Percentiles rank a stretch among this genome's conserved stretches.
Conservation (phyloP, 2,113 vertebrate genomes). For the Paraplagusia blochii region DNA sequence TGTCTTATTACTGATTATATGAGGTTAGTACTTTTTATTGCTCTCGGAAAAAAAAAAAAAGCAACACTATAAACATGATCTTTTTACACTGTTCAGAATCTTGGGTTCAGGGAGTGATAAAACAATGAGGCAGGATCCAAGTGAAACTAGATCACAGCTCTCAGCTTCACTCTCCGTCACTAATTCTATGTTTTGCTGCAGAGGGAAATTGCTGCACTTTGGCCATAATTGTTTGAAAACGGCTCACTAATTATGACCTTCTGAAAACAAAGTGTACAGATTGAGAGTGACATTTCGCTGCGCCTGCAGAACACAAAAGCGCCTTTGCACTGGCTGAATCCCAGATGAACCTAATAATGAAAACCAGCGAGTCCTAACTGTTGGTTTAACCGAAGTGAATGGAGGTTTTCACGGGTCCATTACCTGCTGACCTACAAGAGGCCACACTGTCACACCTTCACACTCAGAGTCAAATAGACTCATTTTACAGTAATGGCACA, state of each 20-base stretch:
- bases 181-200: conserved; percentile 64
- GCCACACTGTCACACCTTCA: conserved; percentile 5
- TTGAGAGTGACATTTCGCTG: conserved; percentile 63
- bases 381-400: conserved; percentile 22
- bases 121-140: too few relatives aligned
- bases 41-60: too few relatives aligned
- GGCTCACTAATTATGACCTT: conserved; percentile 70
- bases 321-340: conserved; percentile 46
- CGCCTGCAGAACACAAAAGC: conserved; percentile 58
- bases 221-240: conserved; percentile 68
- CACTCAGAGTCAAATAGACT: neutral
- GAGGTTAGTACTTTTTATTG: too few relatives aligned
- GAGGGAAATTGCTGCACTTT: conserved; percentile 63
- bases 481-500: too few relatives aligned
- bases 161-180: conserved; percentile 45
- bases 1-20: too few relatives aligned
- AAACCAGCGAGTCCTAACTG: conserved; percentile 43
- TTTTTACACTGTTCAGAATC: too few relatives aligned
- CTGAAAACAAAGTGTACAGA: conserved; percentile 65
- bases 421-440: conserved; percentile 25
- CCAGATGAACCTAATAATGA: conserved; percentile 59
- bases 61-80: too few relatives aligned
- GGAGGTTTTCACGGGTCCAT: conserved; percentile 18
- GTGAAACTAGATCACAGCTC: neutral
- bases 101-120: too few relatives aligned